A percentile compares a stretch with the other conserved stretches of the same genome.
Conservation (phyloP, 2,113 vertebrate species). For the Rhinopithecus roxellana region DNA sequence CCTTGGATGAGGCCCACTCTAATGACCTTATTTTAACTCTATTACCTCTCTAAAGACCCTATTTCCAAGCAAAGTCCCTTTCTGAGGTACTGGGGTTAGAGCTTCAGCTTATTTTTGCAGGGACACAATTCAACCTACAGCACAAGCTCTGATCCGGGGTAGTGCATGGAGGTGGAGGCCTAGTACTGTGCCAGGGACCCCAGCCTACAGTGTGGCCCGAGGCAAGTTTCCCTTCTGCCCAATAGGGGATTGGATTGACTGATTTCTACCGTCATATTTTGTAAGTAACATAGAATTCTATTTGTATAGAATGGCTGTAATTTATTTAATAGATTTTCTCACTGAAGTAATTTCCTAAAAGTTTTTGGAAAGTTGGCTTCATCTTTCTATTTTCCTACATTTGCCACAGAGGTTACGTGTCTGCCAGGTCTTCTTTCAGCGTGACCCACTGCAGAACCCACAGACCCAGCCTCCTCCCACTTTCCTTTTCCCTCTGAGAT, state of each 20-base stretch:
- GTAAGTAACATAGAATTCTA: neutral
- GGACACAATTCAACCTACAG: neutral
- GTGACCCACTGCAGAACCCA: no score
- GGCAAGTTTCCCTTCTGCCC: neutral
- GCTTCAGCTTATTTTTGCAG: neutral
- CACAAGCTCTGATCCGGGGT: neutral
- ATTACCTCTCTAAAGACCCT: no score
- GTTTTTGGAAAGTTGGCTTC: neutral
- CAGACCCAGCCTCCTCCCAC: neutral
- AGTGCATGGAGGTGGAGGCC: neutral
- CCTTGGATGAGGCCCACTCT: no score
- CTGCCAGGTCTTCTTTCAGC: neutral
- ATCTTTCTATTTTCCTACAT: neutral
- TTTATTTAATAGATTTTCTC: neutral
- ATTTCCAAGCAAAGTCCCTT: neutral
- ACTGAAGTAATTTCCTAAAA: neutral
- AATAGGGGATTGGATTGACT: neutral
- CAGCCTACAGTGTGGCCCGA: rapidly evolving
- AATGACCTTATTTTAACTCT: no score
- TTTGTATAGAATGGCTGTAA: neutral
- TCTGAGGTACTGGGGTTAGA: neutral
- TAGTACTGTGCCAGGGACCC: rapidly evolving
- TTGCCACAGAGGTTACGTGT: neutral
- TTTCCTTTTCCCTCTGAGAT: neutral
- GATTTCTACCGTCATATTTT: neutral